These are phyloP conservation scores for Elephas maximus DNA, from an alignment of 2,113 vertebrate genomes.

Conservation along the genomic window DNA sequence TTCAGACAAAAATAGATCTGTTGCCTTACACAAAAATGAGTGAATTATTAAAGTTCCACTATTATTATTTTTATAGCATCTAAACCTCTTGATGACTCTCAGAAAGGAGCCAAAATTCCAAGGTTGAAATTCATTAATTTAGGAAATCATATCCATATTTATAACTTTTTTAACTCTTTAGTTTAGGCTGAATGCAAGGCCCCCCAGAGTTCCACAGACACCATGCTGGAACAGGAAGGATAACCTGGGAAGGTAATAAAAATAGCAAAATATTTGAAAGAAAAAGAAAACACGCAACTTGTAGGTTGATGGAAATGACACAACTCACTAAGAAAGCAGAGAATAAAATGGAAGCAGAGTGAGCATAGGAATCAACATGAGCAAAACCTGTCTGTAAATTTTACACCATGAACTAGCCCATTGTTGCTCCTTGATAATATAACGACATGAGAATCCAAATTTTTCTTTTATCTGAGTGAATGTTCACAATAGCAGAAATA, in stretches of 20 bases:
- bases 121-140: constrained; percentile 34
- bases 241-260: background rate
- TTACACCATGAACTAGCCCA: background rate
- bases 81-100: background rate
- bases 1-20: background rate
- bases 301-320: background rate
- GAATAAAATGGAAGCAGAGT: background rate
- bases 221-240: too few relatives aligned
- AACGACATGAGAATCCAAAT: background rate
- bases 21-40: background rate
- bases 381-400: background rate
- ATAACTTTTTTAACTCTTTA: constrained; percentile 1
- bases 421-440: background rate
- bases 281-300: background rate
- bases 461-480: background rate
- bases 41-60: background rate
- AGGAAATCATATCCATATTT: background rate
- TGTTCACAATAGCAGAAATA: background rate
- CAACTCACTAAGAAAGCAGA: background rate
- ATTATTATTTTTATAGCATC: background rate
- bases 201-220: background rate
- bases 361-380: background rate
- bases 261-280: background rate
- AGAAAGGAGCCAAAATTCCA: constrained; percentile 25
- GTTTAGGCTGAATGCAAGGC: background rate